phyloP scores from a whole-genome alignment of 2,113 vertebrate species.

The Morone saxatilis region DNA sequence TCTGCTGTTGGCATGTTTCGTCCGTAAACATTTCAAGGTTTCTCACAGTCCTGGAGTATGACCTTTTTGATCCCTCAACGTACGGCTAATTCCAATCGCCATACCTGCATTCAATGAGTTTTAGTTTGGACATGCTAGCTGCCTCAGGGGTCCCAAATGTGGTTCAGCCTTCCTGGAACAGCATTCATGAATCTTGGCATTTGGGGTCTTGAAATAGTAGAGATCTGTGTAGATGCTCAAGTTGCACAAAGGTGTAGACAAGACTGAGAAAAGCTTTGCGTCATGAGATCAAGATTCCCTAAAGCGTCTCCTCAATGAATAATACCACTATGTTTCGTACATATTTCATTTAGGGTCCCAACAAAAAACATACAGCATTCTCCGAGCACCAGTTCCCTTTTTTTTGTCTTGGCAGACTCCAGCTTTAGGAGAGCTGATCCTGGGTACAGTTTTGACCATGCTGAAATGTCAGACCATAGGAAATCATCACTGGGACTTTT shows the following conservation, averaged over 20 bases:
- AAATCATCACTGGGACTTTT: conserved; percentile 14
- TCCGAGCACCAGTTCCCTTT: not conserved
- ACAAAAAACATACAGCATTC: not conserved
- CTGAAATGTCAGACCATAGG: conserved; percentile 23
- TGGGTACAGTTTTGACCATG: not conserved
- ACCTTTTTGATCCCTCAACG: not conserved
- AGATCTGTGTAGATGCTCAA: not conserved
- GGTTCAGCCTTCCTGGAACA: no score
- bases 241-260: not conserved
- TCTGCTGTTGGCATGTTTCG: not conserved
- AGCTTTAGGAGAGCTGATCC: conserved; percentile 9
- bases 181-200: not conserved
- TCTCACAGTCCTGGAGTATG: no score
- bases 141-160: not conserved
- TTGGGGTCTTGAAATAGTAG: not conserved
- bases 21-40: not conserved
- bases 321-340: not conserved
- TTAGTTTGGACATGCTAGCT: not conserved
- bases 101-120: not conserved
- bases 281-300: conserved; percentile 5
- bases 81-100: no score
- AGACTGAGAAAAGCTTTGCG: not conserved
- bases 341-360: not conserved
- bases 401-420: not conserved
- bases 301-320: not conserved